Evolutionary conservation across 1,140 invertebrate genomes (phyloP).

Genomic region (Drosophila triauraria): DNA sequence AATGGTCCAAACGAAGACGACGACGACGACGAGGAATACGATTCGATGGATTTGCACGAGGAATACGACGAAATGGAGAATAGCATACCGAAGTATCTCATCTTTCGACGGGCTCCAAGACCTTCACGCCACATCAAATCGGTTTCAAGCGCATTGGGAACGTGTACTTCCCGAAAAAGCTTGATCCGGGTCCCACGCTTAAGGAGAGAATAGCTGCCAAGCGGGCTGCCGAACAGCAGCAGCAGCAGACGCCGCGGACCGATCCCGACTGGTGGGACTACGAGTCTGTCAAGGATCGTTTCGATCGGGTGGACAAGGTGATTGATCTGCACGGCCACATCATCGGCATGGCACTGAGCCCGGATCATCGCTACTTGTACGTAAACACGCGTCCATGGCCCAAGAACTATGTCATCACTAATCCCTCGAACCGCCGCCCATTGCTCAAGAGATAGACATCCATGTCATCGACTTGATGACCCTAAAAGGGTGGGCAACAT

Average conservation of each 20-base stretch:
- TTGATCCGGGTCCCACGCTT: constrained; percentile 89
- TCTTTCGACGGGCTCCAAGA: constrained; percentile 95
- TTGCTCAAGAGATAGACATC: constrained; percentile 96
- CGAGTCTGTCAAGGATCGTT: constrained; percentile 89
- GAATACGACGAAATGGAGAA: constrained; percentile 86
- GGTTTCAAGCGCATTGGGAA: constrained; percentile 93
- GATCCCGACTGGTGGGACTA: constrained; percentile 90
- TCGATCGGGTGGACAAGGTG: constrained; percentile 92
- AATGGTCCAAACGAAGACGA: constrained; percentile 49
- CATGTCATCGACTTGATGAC: constrained; percentile 94
- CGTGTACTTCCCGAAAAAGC: constrained; percentile 89
- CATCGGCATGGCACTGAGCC: constrained; percentile 95
- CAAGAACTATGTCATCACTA: constrained; percentile 90
- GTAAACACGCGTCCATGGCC: constrained; percentile 96
- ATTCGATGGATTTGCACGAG: constrained; percentile 56
- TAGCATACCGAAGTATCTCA: constrained; percentile 89
- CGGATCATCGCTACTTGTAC: constrained; percentile 94
- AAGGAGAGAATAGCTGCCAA: constrained; percentile 88
- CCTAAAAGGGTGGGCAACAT: constrained; percentile 92
- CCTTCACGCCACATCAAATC: constrained; percentile 95
- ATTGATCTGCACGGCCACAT: constrained; percentile 96
- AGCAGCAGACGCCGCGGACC: constrained; percentile 84
- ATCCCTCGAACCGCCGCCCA: constrained; percentile 94
- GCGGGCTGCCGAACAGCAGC: constrained; percentile 85
- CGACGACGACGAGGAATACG: constrained; percentile 68